phyloP scores from a whole-genome alignment of 2,797 vertebrate genomes.

The Limosa lapponica region DNA sequence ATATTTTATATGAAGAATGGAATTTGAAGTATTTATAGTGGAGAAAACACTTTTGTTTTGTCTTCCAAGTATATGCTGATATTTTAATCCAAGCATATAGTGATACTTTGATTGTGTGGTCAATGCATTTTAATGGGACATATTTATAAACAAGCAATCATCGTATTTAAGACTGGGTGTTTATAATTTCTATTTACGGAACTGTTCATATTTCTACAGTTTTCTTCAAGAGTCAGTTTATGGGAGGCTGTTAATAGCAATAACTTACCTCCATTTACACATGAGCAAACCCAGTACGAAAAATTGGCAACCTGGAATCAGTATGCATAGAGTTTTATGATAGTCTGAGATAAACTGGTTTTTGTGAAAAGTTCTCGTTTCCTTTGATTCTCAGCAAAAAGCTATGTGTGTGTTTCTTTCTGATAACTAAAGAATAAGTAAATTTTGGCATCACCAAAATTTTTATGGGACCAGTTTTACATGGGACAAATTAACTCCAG shows the following conservation, averaged over 20 bases:
- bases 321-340: background rate
- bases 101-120: background rate
- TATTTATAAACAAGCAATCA: background rate
- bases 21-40: conserved; percentile 7
- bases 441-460: background rate
- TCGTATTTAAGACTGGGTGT: background rate
- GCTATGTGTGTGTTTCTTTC: background rate
- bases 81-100: background rate
- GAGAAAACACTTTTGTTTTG: background rate
- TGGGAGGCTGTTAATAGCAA: background rate
- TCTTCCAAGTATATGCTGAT: background rate
- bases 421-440: background rate
- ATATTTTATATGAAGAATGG: background rate
- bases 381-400: background rate
- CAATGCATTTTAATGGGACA: background rate
- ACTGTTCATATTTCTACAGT: background rate
- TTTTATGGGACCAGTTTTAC: background rate
- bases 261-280: background rate
- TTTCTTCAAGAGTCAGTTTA: background rate
- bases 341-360: background rate
- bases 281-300: background rate
- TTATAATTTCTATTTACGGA: background rate
- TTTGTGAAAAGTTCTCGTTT: background rate
- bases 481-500: background rate
- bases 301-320: background rate